phyloP scores from a whole-genome alignment of 2,888 invertebrate genomes.

The Axea sp. region DNA sequence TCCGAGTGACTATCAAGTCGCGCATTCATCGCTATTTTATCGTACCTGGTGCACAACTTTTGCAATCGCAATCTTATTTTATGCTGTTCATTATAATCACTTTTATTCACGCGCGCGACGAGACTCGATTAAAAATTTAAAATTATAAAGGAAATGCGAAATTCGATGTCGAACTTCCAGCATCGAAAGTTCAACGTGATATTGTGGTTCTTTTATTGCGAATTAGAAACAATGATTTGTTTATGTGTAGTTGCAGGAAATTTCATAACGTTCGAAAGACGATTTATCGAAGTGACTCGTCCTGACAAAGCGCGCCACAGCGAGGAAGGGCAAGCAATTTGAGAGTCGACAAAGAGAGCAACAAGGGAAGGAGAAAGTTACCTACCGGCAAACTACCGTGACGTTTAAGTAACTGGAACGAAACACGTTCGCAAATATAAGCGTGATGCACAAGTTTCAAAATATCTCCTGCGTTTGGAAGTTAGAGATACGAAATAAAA shows the following conservation, averaged over 20 bases:
- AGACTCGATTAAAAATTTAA: neutral
- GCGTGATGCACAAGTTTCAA: conserved; percentile 49
- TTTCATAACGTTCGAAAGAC: conserved; percentile 39
- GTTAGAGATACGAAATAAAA: conserved; percentile 35
- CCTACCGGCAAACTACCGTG: conserved; percentile 69
- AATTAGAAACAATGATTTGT: conserved; percentile 8
- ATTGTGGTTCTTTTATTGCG: neutral
- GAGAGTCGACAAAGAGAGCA: conserved; percentile 49
- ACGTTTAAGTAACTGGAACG: conserved; percentile 75
- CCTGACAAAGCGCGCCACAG: conserved; percentile 2
- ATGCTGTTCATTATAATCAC: conserved; percentile 15
- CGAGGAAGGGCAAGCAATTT: conserved; percentile 43
- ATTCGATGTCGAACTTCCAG: too few relatives aligned
- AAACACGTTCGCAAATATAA: conserved; percentile 71
- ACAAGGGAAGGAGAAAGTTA: conserved; percentile 49
- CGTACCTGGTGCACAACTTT: conserved; percentile 16
- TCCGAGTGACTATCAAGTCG: conserved; percentile 23
- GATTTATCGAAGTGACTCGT: conserved; percentile 44
- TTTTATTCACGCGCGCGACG: too few relatives aligned
- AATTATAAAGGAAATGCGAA: neutral
- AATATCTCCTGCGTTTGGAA: conserved; percentile 31
- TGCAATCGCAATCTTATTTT: conserved; percentile 39
- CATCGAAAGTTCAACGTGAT: neutral
- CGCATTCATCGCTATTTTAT: conserved; percentile 29
- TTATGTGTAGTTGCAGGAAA: conserved; percentile 12